phyloP scores from a whole-genome alignment of 2,888 invertebrate genomes.

The Drosophila multiciliata region DNA sequence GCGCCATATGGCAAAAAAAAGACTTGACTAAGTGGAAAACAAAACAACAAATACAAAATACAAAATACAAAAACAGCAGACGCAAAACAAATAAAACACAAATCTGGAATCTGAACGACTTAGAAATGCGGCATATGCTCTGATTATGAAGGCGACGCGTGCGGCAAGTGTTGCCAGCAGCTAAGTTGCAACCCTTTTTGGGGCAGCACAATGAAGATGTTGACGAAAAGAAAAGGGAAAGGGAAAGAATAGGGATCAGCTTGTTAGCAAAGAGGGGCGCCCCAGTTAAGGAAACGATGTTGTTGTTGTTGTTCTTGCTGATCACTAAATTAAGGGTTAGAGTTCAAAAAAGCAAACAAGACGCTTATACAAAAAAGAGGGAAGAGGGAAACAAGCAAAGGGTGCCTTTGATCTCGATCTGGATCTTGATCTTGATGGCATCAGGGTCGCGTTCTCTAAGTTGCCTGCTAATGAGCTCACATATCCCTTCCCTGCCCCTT shows the following conservation, averaged over 20 bases:
- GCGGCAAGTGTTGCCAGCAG: slow-evolving; percentile 37
- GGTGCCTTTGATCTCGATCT: slow-evolving; percentile 63
- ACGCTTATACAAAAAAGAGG: slow-evolving; percentile 48
- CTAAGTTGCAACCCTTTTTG: slow-evolving; percentile 40
- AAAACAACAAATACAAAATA: slow-evolving; percentile 22
- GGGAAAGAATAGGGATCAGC: slow-evolving; percentile 15
- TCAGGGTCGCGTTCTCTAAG: slow-evolving; percentile 70
- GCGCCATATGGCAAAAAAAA: slow-evolving; percentile 73
- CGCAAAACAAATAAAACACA: slow-evolving; percentile 46
- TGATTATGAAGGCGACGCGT: slow-evolving; percentile 61
- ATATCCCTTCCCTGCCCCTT: slow-evolving; percentile 36
- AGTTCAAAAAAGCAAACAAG: slow-evolving; percentile 50
- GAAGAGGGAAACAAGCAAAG: slow-evolving; percentile 41
- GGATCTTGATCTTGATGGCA: slow-evolving; percentile 41
- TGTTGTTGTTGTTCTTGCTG: slow-evolving; percentile 24
- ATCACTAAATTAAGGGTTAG: slow-evolving; percentile 76
- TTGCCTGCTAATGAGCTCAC: slow-evolving; percentile 71
- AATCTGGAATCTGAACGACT: slow-evolving; percentile 35
- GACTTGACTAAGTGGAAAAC: slow-evolving; percentile 47
- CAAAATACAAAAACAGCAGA: slow-evolving; percentile 14
- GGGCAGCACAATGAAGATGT: slow-evolving; percentile 42
- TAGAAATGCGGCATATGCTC: slow-evolving; percentile 55
- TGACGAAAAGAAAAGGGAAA: slow-evolving; percentile 25
- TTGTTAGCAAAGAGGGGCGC: slow-evolving; percentile 46
- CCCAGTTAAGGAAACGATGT: slow-evolving; percentile 12